Percentiles rank a stretch among this genome's conserved stretches.
Evolutionary conservation across 2,888 invertebrate genomes (phyloP).

Genomic region (Oxystoma pomonae): DNA sequence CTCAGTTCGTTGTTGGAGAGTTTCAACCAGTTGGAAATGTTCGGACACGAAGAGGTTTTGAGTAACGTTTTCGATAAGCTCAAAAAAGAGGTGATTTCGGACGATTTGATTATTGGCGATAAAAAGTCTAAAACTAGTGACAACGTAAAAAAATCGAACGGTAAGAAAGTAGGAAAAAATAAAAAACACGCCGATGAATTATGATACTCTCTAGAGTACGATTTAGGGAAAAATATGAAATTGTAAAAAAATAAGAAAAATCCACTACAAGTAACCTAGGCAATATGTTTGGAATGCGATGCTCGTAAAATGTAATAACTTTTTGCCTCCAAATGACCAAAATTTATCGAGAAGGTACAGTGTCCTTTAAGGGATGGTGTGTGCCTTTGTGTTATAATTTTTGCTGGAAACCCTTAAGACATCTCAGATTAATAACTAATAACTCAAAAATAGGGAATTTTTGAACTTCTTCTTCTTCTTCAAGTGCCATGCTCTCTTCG

Average conservation of each 20-base stretch:
- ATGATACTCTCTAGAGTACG: slow-evolving; percentile 11
- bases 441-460: too few species aligned
- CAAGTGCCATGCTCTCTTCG: too few species aligned
- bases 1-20: slow-evolving; percentile 31
- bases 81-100: slow-evolving; percentile 17
- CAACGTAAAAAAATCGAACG: neutral
- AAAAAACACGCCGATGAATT: slow-evolving; percentile 20
- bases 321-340: neutral
- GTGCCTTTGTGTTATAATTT: neutral
- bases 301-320: neutral
- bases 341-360: neutral
- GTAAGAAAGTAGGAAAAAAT: slow-evolving; percentile 17
- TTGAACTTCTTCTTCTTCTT: too few species aligned
- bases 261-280: too few species aligned
- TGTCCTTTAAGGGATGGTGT: too few species aligned
- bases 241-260: neutral
- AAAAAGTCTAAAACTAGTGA: slow-evolving; percentile 17
- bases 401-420: neutral
- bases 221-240: neutral
- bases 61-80: slow-evolving; percentile 25
- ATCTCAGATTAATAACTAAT: too few species aligned
- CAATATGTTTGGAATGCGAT: too few species aligned
- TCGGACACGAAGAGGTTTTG: slow-evolving; percentile 24
- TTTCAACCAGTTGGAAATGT: slow-evolving; percentile 27
- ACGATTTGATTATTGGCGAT: slow-evolving; percentile 29